Evolutionary conservation across 2,113 vertebrate genomes (phyloP), one percentile per base, ranked within the genome.

Genomic region (Vulpes lagopus): DNA sequence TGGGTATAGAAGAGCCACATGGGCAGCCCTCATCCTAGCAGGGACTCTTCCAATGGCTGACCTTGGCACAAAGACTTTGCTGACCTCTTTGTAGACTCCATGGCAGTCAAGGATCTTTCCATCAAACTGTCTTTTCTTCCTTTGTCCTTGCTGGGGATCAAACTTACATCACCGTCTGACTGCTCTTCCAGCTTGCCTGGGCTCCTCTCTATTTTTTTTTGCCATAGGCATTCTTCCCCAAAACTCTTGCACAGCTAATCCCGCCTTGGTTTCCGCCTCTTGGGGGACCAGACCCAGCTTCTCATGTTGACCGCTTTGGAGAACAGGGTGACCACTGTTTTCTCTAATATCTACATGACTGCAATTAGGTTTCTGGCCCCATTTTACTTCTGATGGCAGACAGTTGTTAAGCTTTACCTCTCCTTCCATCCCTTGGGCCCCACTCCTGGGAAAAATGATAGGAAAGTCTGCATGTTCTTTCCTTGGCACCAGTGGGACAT

Each of bases 1-100:
- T 6, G 35, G 22, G 2, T 2, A 4, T 9, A 32, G 16, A 9
- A n/a, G 19, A 16, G n/a, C 51, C 38, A 81, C 4, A 4, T 8
- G 11, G 19, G 10, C 22, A 76, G 69, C 25, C 25, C 22, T 2
- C 3, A 35, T 51, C 38, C 20, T 9, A 6, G 8, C 20, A 62
- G 60, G 30, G 57, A 19, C 57, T 17, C 20, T 57, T 87, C 59
- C 9, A 12, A 19, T 19, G 20, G 32, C 51, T 0, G 3, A 22
- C 27, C 4, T 83, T 25, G 55, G 38, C 43, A 43, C 87, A 35
- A 38, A 90, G 23, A 27, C 25, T 83, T 89, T 25, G 2, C 57
- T 16, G 59, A 59, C 11, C 25, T 20, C 51, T 69, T 84, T 59
- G 25, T 16, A 93, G 25, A 64, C 17, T 11, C 23, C 16, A 49